phyloP scores from a whole-genome alignment of 2,797 vertebrate genomes.

The Varecia variegata region DNA sequence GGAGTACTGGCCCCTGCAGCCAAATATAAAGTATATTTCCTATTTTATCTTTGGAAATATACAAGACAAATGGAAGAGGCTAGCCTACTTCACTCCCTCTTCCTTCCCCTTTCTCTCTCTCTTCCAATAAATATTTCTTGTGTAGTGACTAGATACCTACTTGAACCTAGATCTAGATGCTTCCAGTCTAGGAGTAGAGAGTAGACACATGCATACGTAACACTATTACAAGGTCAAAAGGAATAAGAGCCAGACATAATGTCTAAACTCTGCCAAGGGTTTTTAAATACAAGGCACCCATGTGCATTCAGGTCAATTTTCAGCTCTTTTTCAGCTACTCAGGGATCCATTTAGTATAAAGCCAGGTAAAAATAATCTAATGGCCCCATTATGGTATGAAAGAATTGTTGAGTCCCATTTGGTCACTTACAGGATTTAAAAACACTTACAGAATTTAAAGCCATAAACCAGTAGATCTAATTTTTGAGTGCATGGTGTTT shows the following conservation, averaged over 20 bases:
- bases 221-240: not conserved
- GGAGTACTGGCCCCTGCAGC: not conserved
- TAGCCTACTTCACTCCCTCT: not conserved
- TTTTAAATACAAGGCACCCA: constrained; percentile 14
- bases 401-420: constrained; percentile 7
- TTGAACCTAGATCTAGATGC: not conserved
- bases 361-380: constrained; percentile 62
- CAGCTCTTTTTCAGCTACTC: constrained; percentile 20
- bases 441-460: constrained; percentile 33
- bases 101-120: not conserved
- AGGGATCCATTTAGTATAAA: constrained; percentile 53
- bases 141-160: not conserved
- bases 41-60: not conserved
- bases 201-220: constrained; percentile 20
- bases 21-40: not conserved
- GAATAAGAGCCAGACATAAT: not conserved
- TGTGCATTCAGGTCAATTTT: constrained; percentile 53
- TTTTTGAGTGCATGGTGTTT: not conserved
- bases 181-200: not conserved
- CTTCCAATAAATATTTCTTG: not conserved
- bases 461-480: not conserved
- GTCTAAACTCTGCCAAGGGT: not conserved
- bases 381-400: constrained; percentile 49
- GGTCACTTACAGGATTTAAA: not conserved
- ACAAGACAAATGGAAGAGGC: not conserved